These are phyloP conservation scores for Chirona hameri DNA, from an alignment of 2,888 invertebrate genomes.

Conservation along the genomic window DNA sequence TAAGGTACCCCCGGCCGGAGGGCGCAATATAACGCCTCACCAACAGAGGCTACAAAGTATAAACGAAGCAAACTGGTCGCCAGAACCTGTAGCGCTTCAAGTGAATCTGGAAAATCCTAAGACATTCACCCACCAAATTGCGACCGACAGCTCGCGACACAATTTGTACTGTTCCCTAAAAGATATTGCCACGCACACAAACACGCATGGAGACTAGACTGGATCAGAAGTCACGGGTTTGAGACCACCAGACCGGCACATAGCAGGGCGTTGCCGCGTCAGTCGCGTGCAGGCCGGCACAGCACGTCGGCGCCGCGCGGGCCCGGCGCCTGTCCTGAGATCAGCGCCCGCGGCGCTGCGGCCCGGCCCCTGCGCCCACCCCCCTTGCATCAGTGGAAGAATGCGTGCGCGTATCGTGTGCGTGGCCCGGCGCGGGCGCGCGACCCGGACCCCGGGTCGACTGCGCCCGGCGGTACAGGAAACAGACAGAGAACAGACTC, in stretches of 20 bases:
- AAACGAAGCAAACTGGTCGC: constrained; percentile 26
- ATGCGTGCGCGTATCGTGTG: constrained; percentile 39
- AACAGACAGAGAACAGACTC: constrained; percentile 27
- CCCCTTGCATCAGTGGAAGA: constrained; percentile 24
- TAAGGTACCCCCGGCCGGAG: constrained; percentile 7
- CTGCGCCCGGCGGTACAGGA: constrained; percentile 31
- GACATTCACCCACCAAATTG: constrained; percentile 26
- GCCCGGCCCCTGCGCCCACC: neutral
- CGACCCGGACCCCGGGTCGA: constrained; percentile 28
- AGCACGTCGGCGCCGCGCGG: neutral
- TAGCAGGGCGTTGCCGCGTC: neutral
- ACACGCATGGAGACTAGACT: constrained; percentile 29
- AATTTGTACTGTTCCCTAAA: constrained; percentile 29
- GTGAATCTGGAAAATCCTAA: constrained; percentile 25
- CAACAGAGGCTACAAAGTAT: constrained; percentile 11
- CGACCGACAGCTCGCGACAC: constrained; percentile 25
- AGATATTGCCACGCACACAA: constrained; percentile 29
- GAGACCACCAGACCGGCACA: neutral
- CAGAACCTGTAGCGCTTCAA: constrained; percentile 7
- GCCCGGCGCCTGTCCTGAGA: constrained; percentile 8
- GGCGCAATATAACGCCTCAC: neutral
- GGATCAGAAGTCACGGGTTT: constrained; percentile 23
- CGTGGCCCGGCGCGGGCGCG: constrained; percentile 39
- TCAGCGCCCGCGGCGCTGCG: constrained; percentile 13
- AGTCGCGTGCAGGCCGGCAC: neutral